These are phyloP conservation scores for Drosophila heteroneura DNA, from an alignment of 2,888 invertebrate genomes.

Conservation along the genomic window DNA sequence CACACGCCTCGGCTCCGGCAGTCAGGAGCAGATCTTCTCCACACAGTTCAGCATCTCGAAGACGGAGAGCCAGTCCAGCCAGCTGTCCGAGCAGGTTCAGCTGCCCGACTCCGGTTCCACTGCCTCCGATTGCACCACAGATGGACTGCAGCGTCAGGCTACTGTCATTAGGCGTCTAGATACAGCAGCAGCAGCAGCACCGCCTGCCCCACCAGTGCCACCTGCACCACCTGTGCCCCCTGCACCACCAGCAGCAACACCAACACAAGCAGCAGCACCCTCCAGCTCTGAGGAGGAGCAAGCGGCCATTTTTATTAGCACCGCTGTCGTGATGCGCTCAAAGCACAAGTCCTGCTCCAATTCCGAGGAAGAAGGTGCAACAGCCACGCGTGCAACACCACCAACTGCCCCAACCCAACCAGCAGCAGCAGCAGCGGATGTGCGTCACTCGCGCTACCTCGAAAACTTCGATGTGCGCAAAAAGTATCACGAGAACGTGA, in stretches of 20 bases:
- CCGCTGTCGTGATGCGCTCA: slow-evolving; percentile 76
- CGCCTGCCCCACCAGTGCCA: background rate
- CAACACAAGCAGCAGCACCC: slow-evolving; percentile 31
- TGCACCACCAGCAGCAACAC: background rate
- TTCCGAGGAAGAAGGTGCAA: slow-evolving; percentile 81
- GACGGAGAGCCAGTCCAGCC: slow-evolving; percentile 88
- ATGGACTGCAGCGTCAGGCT: slow-evolving; percentile 80
- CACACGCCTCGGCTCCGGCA: slow-evolving; percentile 88
- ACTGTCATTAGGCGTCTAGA: slow-evolving; percentile 82
- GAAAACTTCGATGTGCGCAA: slow-evolving; percentile 85
- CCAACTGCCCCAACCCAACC: slow-evolving; percentile 6
- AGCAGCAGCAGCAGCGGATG: slow-evolving; percentile 43
- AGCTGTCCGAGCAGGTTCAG: slow-evolving; percentile 86
- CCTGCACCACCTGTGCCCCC: background rate
- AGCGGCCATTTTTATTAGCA: slow-evolving; percentile 20
- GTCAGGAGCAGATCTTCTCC: slow-evolving; percentile 89
- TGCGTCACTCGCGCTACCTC: slow-evolving; percentile 84
- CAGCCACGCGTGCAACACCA: slow-evolving; percentile 19
- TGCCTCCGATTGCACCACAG: slow-evolving; percentile 56
- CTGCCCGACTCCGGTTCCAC: slow-evolving; percentile 69
- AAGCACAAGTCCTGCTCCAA: slow-evolving; percentile 82
- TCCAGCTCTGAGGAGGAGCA: slow-evolving; percentile 84
- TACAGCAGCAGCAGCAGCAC: background rate
- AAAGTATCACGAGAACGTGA: slow-evolving; percentile 82
- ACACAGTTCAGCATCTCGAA: slow-evolving; percentile 89